Conservation (phyloP, 92 coral and sea anemone species). For the Phenganax stokvisi region DNA sequence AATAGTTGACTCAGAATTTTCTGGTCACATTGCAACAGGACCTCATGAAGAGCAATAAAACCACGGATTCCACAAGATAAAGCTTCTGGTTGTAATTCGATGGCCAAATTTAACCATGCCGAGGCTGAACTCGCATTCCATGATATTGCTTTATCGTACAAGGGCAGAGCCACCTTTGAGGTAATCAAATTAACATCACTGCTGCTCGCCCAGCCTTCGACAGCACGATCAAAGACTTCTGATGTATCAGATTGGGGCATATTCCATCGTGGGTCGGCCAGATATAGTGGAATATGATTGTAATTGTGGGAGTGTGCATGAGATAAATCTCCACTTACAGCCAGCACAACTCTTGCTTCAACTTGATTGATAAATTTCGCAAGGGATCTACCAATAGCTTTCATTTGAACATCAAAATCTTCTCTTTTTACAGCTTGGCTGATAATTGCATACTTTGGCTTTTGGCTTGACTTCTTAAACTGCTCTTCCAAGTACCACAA, state of each 20-base stretch:
- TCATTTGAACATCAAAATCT: constrained; percentile 5
- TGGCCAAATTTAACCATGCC: constrained; percentile 46
- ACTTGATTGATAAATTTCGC: constrained; percentile 43
- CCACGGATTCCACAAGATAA: constrained; percentile 59
- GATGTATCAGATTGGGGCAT: constrained; percentile 39
- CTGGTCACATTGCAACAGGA: constrained; percentile 42
- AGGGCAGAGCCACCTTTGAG: neutral
- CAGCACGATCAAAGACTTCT: constrained; percentile 50
- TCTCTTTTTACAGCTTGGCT: constrained; percentile 37
- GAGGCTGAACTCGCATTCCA: constrained; percentile 45
- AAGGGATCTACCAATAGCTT: constrained; percentile 47
- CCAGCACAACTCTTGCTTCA: constrained; percentile 54
- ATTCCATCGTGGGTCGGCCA: constrained; percentile 57
- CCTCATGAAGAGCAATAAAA: constrained; percentile 54
- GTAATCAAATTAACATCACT: constrained; percentile 16
- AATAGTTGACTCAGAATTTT: constrained; percentile 47
- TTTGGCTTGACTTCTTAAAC: constrained; percentile 43
- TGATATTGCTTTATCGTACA: constrained; percentile 16
- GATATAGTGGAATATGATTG: constrained; percentile 50
- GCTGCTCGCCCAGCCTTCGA: constrained; percentile 64
- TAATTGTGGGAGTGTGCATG: constrained; percentile 49
- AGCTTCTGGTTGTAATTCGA: constrained; percentile 45
- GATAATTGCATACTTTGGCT: constrained; percentile 53
- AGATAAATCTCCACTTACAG: constrained; percentile 65
- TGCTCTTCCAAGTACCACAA: constrained; percentile 55